phyloP scores from a whole-genome alignment of 2,113 vertebrate species.

The Thunnus thynnus region DNA sequence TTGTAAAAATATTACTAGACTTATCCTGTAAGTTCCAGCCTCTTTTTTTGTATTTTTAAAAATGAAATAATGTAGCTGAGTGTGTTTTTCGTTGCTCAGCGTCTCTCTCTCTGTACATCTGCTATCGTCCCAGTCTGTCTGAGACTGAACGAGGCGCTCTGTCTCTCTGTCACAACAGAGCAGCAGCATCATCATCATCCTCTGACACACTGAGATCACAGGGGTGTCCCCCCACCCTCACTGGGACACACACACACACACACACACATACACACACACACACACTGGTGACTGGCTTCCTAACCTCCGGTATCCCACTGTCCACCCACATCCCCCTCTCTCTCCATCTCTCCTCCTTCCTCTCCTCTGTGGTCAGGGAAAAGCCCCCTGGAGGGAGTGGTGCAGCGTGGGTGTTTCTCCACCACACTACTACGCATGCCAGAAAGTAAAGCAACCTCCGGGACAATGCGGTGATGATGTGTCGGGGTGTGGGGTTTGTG shows the following conservation, averaged over 20 bases:
- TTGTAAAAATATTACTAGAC: no score
- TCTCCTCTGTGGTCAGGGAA: conserved; percentile 50
- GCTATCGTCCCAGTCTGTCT: conserved; percentile 40
- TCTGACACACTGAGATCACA: conserved; percentile 61
- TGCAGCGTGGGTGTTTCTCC: conserved; percentile 55
- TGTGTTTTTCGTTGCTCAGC: not conserved
- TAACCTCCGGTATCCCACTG: conserved; percentile 60
- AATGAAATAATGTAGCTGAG: no score
- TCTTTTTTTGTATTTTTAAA: no score
- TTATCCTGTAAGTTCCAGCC: no score
- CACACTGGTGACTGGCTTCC: conserved; percentile 28
- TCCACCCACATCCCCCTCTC: conserved; percentile 43
- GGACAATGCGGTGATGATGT: conserved; percentile 42
- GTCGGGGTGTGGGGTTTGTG: not conserved
- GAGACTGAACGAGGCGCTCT: conserved; percentile 47
- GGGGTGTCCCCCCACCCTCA: conserved; percentile 33
- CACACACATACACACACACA: conserved; percentile 40
- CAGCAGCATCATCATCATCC: conserved; percentile 44
- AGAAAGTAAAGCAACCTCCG: not conserved
- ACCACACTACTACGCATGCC: not conserved
- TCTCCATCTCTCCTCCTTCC: conserved; percentile 19
- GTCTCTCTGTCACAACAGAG: conserved; percentile 63
- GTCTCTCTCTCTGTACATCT: conserved; percentile 12
- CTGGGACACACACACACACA: conserved; percentile 41
- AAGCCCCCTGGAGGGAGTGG: conserved; percentile 56